Percentiles rank a stretch among this genome's conserved stretches.
These are phyloP conservation scores for Chironomus tentans DNA, from an alignment of 2,888 invertebrate species.

Conservation along the genomic window DNA sequence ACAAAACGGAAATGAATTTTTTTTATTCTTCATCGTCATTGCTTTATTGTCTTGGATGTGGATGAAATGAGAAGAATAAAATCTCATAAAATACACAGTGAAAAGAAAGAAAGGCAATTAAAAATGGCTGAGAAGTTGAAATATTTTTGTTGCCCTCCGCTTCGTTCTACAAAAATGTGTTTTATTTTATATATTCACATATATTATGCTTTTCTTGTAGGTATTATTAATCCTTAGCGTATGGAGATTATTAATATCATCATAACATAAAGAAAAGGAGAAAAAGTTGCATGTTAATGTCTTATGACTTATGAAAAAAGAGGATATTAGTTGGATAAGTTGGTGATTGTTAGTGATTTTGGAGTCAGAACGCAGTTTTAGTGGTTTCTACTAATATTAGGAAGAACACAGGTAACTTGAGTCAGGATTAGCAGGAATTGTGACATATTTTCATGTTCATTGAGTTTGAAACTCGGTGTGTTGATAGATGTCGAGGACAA, in stretches of 20 bases:
- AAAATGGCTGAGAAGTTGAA: not conserved
- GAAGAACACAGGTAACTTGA: no score
- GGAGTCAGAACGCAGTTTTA: no score
- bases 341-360: not conserved
- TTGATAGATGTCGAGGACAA: no score
- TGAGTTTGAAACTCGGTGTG: no score
- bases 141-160: not conserved
- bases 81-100: not conserved
- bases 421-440: no score
- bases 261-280: not conserved
- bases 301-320: not conserved
- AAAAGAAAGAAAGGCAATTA: not conserved
- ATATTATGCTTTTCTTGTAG: not conserved
- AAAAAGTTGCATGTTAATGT: not conserved
- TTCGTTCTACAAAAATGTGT: not conserved
- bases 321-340: not conserved
- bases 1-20: no score
- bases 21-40: not conserved
- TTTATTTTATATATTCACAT: not conserved
- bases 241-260: conserved; percentile 15
- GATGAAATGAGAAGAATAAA: not conserved
- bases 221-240: not conserved
- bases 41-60: not conserved
- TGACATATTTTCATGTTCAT: no score
- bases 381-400: no score